These are phyloP conservation scores for Orthosia gracilis DNA, from an alignment of 2,888 invertebrate species.

Conservation along the genomic window DNA sequence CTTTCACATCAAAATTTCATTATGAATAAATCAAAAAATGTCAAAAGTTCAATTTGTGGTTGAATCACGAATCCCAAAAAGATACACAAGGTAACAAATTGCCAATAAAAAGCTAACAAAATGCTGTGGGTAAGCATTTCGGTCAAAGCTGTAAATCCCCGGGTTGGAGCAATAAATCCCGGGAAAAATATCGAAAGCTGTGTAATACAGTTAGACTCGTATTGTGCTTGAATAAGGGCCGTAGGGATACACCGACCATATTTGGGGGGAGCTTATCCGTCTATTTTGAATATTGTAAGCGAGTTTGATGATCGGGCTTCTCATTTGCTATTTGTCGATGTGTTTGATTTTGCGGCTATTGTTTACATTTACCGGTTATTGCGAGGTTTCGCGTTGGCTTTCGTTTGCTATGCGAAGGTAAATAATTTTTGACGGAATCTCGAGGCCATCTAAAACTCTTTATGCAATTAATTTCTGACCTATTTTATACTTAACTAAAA, in stretches of 20 bases:
- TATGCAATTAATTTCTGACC: not conserved
- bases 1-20: constrained; percentile 54
- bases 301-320: constrained; percentile 60
- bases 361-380: constrained; percentile 36
- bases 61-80: constrained; percentile 83
- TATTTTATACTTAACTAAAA: not conserved
- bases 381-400: constrained; percentile 11
- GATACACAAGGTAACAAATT: constrained; percentile 89
- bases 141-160: constrained; percentile 89
- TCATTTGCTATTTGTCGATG: constrained; percentile 39
- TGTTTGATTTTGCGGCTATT: constrained; percentile 46
- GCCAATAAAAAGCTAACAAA: constrained; percentile 90
- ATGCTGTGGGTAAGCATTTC: constrained; percentile 88
- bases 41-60: constrained; percentile 83
- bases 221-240: constrained; percentile 69
- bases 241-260: constrained; percentile 66
- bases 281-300: constrained; percentile 65
- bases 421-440: not conserved
- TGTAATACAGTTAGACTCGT: constrained; percentile 84
- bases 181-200: constrained; percentile 86
- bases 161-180: constrained; percentile 83
- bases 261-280: constrained; percentile 61
- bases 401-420: constrained; percentile 2
- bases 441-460: not conserved
- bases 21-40: constrained; percentile 66